Evolutionary conservation across 2,888 invertebrate species (phyloP), one percentile per base, ranked within the genome.

Genomic region (Lingula anatina): DNA sequence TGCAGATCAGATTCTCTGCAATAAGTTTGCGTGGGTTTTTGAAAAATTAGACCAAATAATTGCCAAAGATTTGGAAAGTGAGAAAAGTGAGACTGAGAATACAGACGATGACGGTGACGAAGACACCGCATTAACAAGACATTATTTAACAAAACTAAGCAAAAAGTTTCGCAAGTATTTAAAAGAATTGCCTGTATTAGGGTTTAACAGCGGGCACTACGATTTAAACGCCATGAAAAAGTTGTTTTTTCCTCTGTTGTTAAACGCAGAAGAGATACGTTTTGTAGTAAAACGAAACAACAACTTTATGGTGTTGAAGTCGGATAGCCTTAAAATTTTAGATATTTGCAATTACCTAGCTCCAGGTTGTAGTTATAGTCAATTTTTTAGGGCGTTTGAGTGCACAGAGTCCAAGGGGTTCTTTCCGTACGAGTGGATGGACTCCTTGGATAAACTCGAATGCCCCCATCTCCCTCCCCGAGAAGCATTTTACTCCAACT

Each of bases 341-440:
- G 46, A 37, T 20, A 37, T 46, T 5, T 4, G 12, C 5, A 35
- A 37, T n/a, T 46, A 23, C 37, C 21, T 46, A 24, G 46, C 46
- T 5, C 24, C 37, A 5, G 38, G 46, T 2, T 37, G 25, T 23
- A 36, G 23, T 15, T 46, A 46, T 37, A 24, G 15, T 2, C 23
- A 46, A 23, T 46, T 46, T 23, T 37, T 46, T 4, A 37, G 24
- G 18, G 36, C 46, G 3, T 46, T 25, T 20, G 37, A 46, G 18
- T 12, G 21, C 15, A 2, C n/a, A 9, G 37, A 36, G n/a, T 5
- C 36, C 4, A 46, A 46, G 5, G 27, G 46, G 4, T 46, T 35
- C 21, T 46, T 46, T 23, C 46, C 46, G 2, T 46, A 46, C 23
- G 46, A 46, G n/a, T 46, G 38, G 37, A 25, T 46, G 12, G 46